A percentile compares a stretch with the other conserved stretches of the same genome.
Conservation (phyloP, 1,140 invertebrate species). For the Trachymyrmex septentrionalis region DNA sequence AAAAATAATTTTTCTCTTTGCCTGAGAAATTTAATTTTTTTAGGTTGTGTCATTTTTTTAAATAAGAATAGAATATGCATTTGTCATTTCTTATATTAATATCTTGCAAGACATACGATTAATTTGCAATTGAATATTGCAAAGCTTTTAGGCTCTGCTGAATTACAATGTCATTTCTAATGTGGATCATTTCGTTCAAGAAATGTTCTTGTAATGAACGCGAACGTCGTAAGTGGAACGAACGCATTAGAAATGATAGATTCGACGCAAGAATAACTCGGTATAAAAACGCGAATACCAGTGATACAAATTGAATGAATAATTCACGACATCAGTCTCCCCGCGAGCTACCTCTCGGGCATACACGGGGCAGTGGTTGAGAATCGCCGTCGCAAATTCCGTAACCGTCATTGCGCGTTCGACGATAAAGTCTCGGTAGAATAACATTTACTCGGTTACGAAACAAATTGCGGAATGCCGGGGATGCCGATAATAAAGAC, state of each 20-base stretch:
- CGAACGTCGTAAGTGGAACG: neutral
- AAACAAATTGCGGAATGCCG: constrained; percentile 61
- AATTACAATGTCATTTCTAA: neutral
- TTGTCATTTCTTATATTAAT: neutral
- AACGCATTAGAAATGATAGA: constrained; percentile 31
- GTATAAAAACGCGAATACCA: constrained; percentile 36
- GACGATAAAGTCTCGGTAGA: constrained; percentile 41
- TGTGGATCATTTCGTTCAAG: neutral
- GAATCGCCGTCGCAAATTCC: constrained; percentile 49
- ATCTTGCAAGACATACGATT: constrained; percentile 1
- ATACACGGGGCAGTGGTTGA: neutral
- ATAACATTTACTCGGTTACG: constrained; percentile 62
- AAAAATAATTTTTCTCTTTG: too few species aligned
- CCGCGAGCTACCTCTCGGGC: constrained; percentile 8
- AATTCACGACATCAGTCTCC: constrained; percentile 47
- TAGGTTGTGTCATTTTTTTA: too few species aligned
- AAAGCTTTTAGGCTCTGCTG: neutral
- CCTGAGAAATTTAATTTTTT: too few species aligned
- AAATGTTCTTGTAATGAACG: neutral
- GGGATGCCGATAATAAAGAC: constrained; percentile 56
- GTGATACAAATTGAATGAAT: constrained; percentile 60
- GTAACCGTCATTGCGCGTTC: constrained; percentile 49
- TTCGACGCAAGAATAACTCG: constrained; percentile 26
- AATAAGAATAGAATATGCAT: neutral
- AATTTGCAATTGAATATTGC: neutral